These are phyloP conservation scores for Coreius guichenoti DNA, from an alignment of 2,797 vertebrate genomes.

Conservation along the genomic window DNA sequence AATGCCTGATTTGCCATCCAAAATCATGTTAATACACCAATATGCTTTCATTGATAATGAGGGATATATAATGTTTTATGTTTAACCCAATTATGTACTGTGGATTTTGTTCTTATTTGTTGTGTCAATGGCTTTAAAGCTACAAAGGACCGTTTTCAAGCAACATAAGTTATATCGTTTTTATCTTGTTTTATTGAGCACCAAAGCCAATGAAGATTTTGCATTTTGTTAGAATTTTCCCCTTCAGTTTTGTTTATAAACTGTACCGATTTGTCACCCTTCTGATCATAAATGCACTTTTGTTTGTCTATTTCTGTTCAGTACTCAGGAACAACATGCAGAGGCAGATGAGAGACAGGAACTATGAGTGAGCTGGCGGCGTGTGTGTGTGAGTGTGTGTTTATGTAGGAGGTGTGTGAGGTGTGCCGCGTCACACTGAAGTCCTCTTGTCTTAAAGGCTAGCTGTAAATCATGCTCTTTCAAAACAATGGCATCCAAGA, in stretches of 20 bases:
- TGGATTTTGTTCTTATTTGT: slow-evolving; percentile 6
- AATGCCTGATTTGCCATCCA: slow-evolving; percentile 25
- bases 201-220: slow-evolving; percentile 34
- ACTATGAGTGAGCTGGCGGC: slow-evolving; percentile 27
- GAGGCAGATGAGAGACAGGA: slow-evolving; percentile 56
- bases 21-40: neutral
- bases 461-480: slow-evolving; percentile 75
- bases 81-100: slow-evolving; percentile 31
- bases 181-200: slow-evolving; percentile 15
- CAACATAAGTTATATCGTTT: neutral
- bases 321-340: slow-evolving; percentile 72
- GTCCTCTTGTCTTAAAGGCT: slow-evolving; percentile 75
- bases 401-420: slow-evolving; percentile 73
- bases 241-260: neutral
- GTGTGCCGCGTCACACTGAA: slow-evolving; percentile 76
- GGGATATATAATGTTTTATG: slow-evolving; percentile 19
- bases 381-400: slow-evolving; percentile 53
- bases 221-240: neutral
- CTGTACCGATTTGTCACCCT: neutral
- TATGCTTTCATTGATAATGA: slow-evolving; percentile 9
- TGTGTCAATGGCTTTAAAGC: slow-evolving; percentile 20
- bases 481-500: slow-evolving; percentile 73
- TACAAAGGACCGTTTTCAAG: slow-evolving; percentile 36
- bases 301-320: slow-evolving; percentile 53
- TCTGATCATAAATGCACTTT: slow-evolving; percentile 62